phyloP scores from a whole-genome alignment of 2,113 vertebrate genomes.

The Anguilla japonica region DNA sequence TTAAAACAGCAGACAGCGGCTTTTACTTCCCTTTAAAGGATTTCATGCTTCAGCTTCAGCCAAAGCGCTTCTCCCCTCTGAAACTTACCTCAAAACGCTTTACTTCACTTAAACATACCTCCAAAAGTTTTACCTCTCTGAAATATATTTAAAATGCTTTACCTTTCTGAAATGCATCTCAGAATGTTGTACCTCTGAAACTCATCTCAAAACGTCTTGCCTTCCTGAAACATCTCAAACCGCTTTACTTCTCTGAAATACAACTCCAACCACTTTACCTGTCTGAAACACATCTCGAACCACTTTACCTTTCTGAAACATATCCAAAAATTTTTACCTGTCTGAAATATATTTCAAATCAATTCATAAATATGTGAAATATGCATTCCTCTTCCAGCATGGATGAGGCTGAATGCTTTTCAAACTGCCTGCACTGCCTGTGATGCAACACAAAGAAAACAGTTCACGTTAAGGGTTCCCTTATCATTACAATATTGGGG shows the following conservation, averaged over 20 bases:
- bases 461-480: neutral
- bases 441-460: neutral
- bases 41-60: neutral
- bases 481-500: neutral
- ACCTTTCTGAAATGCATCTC: neutral
- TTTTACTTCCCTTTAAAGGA: neutral
- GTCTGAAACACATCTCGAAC: neutral
- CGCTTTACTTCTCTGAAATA: neutral
- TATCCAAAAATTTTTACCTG: neutral
- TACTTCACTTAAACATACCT: too few species aligned
- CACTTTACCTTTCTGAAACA: too few species aligned
- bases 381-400: too few species aligned
- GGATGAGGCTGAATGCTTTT: too few species aligned
- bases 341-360: neutral
- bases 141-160: neutral
- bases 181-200: neutral
- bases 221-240: neutral
- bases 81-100: neutral
- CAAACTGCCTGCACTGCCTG: too few species aligned
- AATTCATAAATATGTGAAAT: neutral
- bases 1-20: neutral
- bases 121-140: too few species aligned
- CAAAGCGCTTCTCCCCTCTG: neutral
- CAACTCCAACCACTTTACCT: neutral
- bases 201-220: too few species aligned